A percentile compares a stretch with the other conserved stretches of the same genome.
These are phyloP conservation scores for Manacus vitellinus DNA, from an alignment of 2,113 vertebrate genomes.

Conservation along the genomic window DNA sequence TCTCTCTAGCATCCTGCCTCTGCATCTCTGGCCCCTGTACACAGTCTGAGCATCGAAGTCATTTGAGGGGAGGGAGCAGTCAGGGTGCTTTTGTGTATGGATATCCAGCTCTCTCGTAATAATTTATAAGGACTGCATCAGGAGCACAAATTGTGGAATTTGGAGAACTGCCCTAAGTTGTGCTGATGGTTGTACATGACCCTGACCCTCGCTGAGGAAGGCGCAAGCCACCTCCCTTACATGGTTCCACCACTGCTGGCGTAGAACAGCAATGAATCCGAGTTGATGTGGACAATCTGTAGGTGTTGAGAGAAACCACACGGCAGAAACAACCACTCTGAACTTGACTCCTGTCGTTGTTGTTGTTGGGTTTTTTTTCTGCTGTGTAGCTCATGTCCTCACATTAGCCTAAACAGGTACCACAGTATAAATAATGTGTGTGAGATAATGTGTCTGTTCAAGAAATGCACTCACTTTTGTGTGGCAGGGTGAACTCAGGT, in stretches of 20 bases:
- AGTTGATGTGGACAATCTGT: neutral
- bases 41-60: neutral
- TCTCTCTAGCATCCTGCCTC: neutral
- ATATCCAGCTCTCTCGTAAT: neutral
- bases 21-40: neutral
- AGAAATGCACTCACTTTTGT: neutral
- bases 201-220: neutral
- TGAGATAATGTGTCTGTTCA: accelerated
- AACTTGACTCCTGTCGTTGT: neutral
- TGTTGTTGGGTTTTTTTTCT: neutral
- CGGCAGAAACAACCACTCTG: neutral
- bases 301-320: neutral
- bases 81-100: neutral
- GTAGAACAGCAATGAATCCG: neutral
- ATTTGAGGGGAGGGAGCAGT: neutral
- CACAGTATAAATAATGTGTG: neutral
- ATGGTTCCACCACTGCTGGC: neutral
- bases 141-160: neutral
- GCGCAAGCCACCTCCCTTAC: neutral
- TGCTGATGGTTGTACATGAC: neutral
- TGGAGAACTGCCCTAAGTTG: neutral
- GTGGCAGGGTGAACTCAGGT: neutral
- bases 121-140: neutral
- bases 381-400: neutral
- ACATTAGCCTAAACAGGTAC: neutral